Conservation (phyloP, 2,113 vertebrate species). For the Alosa alosa region DNA sequence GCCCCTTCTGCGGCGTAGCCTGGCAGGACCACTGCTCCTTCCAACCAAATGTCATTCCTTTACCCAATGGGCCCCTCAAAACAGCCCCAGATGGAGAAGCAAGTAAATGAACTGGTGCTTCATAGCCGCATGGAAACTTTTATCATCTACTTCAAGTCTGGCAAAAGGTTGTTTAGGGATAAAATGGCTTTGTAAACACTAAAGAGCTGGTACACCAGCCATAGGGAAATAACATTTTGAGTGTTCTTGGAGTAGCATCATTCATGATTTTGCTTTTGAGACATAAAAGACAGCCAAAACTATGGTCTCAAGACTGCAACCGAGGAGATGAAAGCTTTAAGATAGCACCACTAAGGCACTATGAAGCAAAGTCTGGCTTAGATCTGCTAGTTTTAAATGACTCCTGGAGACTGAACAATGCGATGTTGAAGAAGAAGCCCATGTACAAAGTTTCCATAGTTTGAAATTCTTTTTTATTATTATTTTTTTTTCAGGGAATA, state of each 20-base stretch:
- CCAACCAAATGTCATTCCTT: background rate
- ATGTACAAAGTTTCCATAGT: constrained; percentile 43
- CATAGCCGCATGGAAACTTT: background rate
- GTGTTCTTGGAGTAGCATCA: background rate
- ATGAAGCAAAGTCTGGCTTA: background rate
- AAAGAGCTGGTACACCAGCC: background rate
- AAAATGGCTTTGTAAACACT: background rate
- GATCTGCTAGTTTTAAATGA: background rate
- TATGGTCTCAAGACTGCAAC: background rate
- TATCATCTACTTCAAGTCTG: background rate
- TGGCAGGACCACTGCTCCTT: background rate
- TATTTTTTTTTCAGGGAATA: constrained; percentile 75
- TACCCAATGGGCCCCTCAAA: background rate
- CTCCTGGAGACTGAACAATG: background rate
- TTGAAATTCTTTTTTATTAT: constrained; percentile 64
- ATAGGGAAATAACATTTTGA: background rate
- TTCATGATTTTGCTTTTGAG: no score
- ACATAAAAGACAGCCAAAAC: background rate
- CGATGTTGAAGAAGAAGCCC: background rate
- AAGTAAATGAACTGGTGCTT: background rate
- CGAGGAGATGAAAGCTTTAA: background rate
- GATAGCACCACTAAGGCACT: background rate
- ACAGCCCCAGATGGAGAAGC: constrained; percentile 5
- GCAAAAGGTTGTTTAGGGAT: background rate
- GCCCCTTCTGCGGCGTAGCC: constrained; percentile 2